These are phyloP conservation scores for Tillus elongatus DNA, from an alignment of 2,888 invertebrate species.

Conservation along the genomic window DNA sequence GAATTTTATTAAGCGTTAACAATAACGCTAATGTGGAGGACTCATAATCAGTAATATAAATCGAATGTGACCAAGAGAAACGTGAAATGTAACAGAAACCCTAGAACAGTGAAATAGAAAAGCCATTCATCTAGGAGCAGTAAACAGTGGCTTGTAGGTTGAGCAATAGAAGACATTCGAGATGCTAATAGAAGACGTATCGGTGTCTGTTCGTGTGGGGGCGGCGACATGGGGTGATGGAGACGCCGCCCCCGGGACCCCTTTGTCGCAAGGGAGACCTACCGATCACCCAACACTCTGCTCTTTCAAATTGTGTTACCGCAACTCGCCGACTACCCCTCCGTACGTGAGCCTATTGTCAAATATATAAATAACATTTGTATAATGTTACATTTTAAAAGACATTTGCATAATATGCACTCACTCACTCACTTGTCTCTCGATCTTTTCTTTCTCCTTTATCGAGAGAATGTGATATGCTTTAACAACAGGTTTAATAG, in stretches of 20 bases:
- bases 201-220: conserved; percentile 15
- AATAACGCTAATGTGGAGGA: no score
- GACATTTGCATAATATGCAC: conserved; percentile 43
- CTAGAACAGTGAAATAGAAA: no score
- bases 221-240: conserved; percentile 13
- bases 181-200: conserved; percentile 34
- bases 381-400: conserved; percentile 44
- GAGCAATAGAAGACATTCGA: conserved; percentile 29
- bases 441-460: conserved; percentile 9
- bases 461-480: not conserved
- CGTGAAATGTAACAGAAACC: no score
- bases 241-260: conserved; percentile 24
- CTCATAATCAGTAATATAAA: no score
- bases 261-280: conserved; percentile 32
- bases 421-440: conserved; percentile 26
- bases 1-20: no score
- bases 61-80: no score
- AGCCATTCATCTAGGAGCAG: no score
- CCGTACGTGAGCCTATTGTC: conserved; percentile 44
- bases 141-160: no score
- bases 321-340: conserved; percentile 32
- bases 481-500: not conserved
- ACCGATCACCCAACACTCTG: conserved; percentile 42
- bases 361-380: conserved; percentile 45
- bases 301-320: conserved; percentile 43